Evolutionary conservation across 2,113 vertebrate species (phyloP).

Genomic region (Sinocyclocheilus maitianheensis): DNA sequence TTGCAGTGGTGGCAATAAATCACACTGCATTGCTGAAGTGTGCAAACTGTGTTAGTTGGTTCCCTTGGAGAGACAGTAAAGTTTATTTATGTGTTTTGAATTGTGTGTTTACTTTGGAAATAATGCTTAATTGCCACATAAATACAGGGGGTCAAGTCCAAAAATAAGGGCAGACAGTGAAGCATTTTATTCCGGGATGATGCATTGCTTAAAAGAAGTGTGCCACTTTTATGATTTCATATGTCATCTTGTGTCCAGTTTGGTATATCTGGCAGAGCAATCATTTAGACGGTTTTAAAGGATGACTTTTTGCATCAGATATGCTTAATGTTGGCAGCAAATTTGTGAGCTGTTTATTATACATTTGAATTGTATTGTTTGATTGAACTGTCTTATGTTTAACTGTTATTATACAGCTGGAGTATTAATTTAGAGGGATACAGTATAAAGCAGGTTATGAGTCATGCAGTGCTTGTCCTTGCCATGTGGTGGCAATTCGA

Average conservation of each 20-base stretch:
- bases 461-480: constrained; percentile 39
- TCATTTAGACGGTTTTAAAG: neutral
- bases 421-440: neutral
- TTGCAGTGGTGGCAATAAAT: constrained; percentile 26
- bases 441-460: neutral
- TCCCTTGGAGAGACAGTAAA: neutral
- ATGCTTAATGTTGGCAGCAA: neutral
- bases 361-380: neutral
- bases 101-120: constrained; percentile 20
- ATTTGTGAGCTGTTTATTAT: neutral
- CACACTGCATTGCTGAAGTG: neutral
- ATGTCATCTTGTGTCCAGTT: neutral
- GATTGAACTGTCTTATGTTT: neutral
- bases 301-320: neutral
- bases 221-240: constrained; percentile 17
- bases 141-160: constrained; percentile 5
- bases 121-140: constrained; percentile 25
- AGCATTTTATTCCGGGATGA: neutral
- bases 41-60: constrained; percentile 3
- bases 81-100: constrained; percentile 17
- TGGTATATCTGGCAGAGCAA: neutral
- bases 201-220: constrained; percentile 8
- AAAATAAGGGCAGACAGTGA: constrained; percentile 18
- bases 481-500: constrained; percentile 58
- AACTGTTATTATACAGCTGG: neutral